Conservation (phyloP, 2,888 invertebrate genomes). For the Lottia scabra region DNA sequence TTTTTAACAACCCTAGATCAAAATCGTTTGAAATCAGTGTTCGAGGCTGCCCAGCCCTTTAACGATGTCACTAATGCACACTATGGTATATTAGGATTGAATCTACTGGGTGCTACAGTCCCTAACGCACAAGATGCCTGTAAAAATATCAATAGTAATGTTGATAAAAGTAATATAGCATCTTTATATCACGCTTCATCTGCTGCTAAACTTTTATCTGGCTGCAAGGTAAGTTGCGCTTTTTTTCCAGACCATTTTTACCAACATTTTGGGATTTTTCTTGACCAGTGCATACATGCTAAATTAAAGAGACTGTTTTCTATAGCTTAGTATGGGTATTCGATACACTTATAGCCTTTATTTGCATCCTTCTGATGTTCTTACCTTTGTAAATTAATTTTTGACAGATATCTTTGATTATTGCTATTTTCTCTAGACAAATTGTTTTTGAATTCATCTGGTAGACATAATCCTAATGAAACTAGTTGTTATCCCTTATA, state of each 20-base stretch:
- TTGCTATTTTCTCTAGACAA: no score
- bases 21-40: constrained; percentile 63
- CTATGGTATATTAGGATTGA: constrained; percentile 81
- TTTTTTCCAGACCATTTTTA: no score
- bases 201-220: constrained; percentile 74
- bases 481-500: no score
- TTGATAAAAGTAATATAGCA: constrained; percentile 69
- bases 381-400: no score
- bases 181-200: constrained; percentile 77
- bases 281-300: no score
- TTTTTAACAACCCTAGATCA: constrained; percentile 67
- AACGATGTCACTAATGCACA: constrained; percentile 73
- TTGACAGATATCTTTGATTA: no score
- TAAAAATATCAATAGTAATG: constrained; percentile 69
- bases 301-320: no score
- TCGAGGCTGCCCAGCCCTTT: constrained; percentile 63
- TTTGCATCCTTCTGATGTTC: no score
- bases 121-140: constrained; percentile 71
- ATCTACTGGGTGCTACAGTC: constrained; percentile 76
- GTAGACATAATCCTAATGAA: neutral
- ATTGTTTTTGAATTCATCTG: no score
- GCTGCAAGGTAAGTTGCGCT: constrained; percentile 47
- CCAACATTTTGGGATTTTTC: no score
- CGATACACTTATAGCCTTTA: no score
- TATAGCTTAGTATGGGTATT: no score